These are phyloP conservation scores for Platorchestia sp. DNA, from an alignment of 1,140 invertebrate species.

Conservation along the genomic window DNA sequence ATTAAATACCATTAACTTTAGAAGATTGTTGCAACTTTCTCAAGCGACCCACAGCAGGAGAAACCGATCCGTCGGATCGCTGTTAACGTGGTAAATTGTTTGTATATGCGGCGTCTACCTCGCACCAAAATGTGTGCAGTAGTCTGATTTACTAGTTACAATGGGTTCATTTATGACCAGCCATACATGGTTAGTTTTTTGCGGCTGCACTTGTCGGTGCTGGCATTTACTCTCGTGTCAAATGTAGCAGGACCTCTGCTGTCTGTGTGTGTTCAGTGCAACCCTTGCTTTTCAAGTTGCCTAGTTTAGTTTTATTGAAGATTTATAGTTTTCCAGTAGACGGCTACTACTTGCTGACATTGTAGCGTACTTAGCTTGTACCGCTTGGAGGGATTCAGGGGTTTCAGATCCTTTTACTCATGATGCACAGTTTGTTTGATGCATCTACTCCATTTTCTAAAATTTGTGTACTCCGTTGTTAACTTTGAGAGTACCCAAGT, in stretches of 20 bases:
- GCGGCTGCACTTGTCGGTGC: background rate
- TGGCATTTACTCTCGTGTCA: background rate
- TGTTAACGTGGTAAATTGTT: too few relatives aligned
- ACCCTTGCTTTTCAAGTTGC: background rate
- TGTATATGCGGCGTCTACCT: too few relatives aligned
- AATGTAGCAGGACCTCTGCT: background rate
- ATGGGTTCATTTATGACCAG: background rate
- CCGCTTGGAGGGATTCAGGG: background rate
- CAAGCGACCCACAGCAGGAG: too few relatives aligned
- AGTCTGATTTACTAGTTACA: background rate
- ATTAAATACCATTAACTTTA: too few relatives aligned
- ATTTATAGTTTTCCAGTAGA: background rate
- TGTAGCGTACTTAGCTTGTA: background rate
- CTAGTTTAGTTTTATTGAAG: background rate
- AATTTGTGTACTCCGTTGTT: background rate
- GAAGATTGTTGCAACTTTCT: too few relatives aligned
- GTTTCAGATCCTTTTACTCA: background rate
- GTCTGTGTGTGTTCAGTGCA: background rate
- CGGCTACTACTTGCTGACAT: background rate
- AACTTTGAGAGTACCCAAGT: too few relatives aligned
- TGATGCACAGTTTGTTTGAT: background rate
- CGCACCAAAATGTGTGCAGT: background rate
- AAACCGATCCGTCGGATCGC: too few relatives aligned
- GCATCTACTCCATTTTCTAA: background rate
- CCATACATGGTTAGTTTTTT: background rate